Evolutionary conservation across 2,888 invertebrate genomes (phyloP), one percentile per base, ranked within the genome.

Genomic region (Agriopis aurantiaria): DNA sequence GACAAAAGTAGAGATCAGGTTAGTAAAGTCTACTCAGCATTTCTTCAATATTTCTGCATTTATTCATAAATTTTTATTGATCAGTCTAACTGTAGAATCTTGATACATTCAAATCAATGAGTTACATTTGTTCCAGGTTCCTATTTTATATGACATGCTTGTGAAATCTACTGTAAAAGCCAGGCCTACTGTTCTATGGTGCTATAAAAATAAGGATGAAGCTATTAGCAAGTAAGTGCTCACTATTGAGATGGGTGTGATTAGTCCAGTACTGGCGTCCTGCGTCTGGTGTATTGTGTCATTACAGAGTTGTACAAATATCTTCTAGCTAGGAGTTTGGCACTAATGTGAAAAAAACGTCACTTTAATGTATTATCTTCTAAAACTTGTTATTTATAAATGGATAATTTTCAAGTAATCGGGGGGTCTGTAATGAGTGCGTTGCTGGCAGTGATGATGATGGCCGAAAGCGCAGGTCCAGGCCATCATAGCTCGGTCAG

Each of bases 1-100:
- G 99, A 99, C 86, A 99, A 99, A 94, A 97, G 97, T 17, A 96
- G 97, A 87, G 99, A 99, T 93, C 99, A 99, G 95, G 99, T 98
- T 56, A 61, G 23, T 57, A 51, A 57, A n/a, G 12, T 52, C 8
- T 7, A 40, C 45, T 62, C 55, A 48, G 46, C 43, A 33, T 75
- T 59, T 48, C 48, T 4, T 6, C 6, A n/a, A 48, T n/a, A 5
- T n/a, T 7, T n/a, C n/a, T 12, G 7, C 1, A 43, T 43, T 23
- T 33, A 33, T 33, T 33, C 33, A 5, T 33, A 5, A 7, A 23
- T 23, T 48, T n/a, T 48, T 48, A 48, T 48, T n/a, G 12, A 48
- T 48, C n/a, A 12, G 6, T n/a, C 48, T 6, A 1, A 4, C 48
- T 48, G 11, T 49, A 14, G 14, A 49, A n/a, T 7, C 8, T 14